Conservation (phyloP, 2,113 vertebrate species). For the Corvus hawaiiensis region DNA sequence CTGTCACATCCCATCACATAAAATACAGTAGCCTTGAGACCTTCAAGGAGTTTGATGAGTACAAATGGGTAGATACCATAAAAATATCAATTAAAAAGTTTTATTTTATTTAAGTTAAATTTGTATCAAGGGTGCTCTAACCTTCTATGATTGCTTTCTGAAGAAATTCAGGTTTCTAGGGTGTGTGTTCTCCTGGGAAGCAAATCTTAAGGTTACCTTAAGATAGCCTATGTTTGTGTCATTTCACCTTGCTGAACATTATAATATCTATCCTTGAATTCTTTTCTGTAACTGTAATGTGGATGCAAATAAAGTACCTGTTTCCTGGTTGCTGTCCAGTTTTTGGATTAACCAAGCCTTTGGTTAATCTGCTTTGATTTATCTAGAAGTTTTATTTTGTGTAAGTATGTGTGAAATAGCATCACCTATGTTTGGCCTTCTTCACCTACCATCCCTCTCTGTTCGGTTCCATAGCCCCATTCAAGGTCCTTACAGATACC, state of each 20-base stretch:
- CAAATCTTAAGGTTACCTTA: background rate
- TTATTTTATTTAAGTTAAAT: slow-evolving; percentile 17
- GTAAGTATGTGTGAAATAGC: background rate
- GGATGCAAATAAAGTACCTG: background rate
- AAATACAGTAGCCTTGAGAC: background rate
- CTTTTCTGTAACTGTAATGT: background rate
- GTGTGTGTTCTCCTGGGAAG: background rate
- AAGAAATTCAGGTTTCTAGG: slow-evolving; percentile 49
- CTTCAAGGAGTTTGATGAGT: background rate
- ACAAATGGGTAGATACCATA: background rate
- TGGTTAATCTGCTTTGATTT: background rate
- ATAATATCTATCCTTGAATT: background rate
- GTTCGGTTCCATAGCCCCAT: background rate
- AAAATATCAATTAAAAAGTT: background rate
- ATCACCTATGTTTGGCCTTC: background rate
- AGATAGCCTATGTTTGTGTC: background rate
- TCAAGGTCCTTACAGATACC: background rate
- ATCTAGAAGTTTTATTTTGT: background rate
- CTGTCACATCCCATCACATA: background rate
- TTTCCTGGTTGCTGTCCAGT: background rate
- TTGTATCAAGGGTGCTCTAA: background rate
- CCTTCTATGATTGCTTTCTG: background rate
- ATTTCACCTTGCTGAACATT: background rate
- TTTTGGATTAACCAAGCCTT: background rate
- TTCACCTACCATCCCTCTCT: background rate